Conservation (phyloP, 2,797 vertebrate genomes). For the Alcedo atthis region DNA sequence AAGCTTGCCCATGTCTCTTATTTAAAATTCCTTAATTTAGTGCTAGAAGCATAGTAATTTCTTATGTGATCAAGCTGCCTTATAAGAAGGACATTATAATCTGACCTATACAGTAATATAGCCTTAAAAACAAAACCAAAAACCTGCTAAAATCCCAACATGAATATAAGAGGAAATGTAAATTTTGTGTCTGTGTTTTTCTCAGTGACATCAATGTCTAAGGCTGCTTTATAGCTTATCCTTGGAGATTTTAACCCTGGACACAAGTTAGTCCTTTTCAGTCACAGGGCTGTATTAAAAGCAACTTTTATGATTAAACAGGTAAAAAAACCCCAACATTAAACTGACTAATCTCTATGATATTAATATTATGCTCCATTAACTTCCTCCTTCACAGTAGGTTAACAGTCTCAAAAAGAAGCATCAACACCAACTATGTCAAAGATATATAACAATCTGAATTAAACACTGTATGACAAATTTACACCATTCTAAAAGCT, state of each 20-base stretch:
- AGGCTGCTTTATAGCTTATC: neutral
- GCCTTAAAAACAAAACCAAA: neutral
- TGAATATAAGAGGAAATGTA: neutral
- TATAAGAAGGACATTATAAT: neutral
- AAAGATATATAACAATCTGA: neutral
- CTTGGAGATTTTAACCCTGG: neutral
- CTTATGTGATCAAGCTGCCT: neutral
- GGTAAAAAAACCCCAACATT: constrained; percentile 13
- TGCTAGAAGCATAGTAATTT: neutral
- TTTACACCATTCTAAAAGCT: neutral
- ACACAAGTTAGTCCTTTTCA: neutral
- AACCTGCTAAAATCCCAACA: neutral
- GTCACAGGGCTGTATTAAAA: neutral
- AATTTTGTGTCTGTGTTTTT: neutral
- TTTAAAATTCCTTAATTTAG: neutral
- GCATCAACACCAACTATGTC: neutral
- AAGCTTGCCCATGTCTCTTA: neutral
- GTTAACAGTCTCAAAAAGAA: neutral
- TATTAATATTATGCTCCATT: neutral
- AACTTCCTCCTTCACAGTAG: neutral
- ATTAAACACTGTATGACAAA: neutral
- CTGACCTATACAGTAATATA: neutral
- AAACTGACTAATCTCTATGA: neutral
- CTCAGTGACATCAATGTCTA: neutral
- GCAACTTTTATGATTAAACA: neutral